Evolutionary conservation across 2,113 vertebrate species (phyloP).

Genomic region (Laticauda laticaudata): DNA sequence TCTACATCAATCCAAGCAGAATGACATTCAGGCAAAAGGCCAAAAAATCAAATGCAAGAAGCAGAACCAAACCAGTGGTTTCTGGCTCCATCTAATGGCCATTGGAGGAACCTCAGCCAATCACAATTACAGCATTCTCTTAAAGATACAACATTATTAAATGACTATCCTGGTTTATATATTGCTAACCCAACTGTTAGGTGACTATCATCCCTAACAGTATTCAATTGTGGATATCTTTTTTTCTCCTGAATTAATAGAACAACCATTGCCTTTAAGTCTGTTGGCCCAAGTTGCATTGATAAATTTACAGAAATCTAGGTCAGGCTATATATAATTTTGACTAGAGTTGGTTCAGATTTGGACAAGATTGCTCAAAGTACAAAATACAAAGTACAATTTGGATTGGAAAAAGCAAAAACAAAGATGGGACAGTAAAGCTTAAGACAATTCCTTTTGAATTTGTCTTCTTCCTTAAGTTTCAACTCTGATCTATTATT

Average conservation of each 20-base stretch:
- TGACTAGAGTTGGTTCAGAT: neutral
- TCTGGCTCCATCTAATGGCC: too few species aligned
- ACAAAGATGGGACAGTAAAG: neutral
- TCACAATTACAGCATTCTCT: too few species aligned
- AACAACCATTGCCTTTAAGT: neutral
- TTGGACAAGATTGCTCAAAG: neutral
- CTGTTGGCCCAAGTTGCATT: neutral
- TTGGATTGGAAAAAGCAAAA: neutral
- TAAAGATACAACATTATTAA: too few species aligned
- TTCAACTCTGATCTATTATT: neutral
- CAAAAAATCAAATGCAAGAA: too few species aligned
- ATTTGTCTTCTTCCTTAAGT: neutral
- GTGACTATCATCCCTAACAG: neutral
- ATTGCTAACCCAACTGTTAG: too few species aligned
- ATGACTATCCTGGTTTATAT: too few species aligned
- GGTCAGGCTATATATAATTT: neutral
- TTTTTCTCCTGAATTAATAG: neutral
- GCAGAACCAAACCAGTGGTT: too few species aligned
- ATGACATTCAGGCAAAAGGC: too few species aligned
- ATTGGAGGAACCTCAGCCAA: too few species aligned
- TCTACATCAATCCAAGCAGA: too few species aligned
- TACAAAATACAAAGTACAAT: neutral
- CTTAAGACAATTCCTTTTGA: neutral
- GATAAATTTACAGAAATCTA: neutral
- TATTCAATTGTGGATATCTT: neutral